These are phyloP conservation scores for Aporophyla nigra DNA, from an alignment of 2,888 invertebrate species.

Conservation along the genomic window DNA sequence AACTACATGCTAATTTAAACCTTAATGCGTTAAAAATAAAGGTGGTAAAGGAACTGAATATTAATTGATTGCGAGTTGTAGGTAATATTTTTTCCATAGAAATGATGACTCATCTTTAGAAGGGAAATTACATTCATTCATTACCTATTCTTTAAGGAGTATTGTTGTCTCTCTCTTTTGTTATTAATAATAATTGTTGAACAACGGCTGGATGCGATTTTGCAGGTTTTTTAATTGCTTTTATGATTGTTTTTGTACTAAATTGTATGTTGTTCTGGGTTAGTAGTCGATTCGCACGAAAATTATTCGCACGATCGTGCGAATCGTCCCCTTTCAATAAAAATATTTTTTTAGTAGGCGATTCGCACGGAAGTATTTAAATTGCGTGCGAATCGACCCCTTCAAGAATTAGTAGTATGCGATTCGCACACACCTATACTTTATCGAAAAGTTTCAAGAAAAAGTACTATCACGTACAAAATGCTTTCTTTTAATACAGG, in stretches of 20 bases:
- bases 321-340: no score
- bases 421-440: no score
- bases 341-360: no score
- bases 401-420: no score
- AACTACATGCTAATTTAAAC: constrained; percentile 36
- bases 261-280: background rate
- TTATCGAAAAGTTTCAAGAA: no score
- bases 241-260: background rate
- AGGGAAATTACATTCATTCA: constrained; percentile 61
- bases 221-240: background rate
- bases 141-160: constrained; percentile 40
- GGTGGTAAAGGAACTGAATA: constrained; percentile 1
- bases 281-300: no score
- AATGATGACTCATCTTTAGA: constrained; percentile 54
- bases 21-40: background rate
- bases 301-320: no score
- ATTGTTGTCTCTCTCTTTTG: constrained; percentile 59
- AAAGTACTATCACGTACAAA: no score
- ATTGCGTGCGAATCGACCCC: no score
- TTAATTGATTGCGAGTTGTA: constrained; percentile 25
- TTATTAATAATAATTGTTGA: constrained; percentile 19
- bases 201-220: constrained; percentile 4
- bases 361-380: no score
- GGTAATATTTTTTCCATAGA: constrained; percentile 38
- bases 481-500: no score